Evolutionary conservation across 2,113 vertebrate species (phyloP).

Genomic region (Podarcis cretensis): DNA sequence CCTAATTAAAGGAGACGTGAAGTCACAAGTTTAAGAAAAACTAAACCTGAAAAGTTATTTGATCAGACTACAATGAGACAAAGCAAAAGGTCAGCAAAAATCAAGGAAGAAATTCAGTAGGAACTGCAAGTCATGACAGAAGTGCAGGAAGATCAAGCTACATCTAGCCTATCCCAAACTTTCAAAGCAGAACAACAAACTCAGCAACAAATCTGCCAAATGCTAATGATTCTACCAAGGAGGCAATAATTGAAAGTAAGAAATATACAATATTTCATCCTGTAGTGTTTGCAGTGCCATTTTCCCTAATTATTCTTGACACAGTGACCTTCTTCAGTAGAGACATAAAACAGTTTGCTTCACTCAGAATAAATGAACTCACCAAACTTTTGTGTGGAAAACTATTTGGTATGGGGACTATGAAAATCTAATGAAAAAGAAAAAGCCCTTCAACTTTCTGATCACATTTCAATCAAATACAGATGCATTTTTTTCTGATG

Average conservation of each 20-base stretch:
- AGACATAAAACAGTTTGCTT: slow-evolving; percentile 26
- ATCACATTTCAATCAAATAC: neutral
- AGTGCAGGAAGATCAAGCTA: slow-evolving; percentile 37
- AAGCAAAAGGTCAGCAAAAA: slow-evolving; percentile 46
- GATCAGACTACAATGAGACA: slow-evolving; percentile 37
- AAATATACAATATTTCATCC: slow-evolving; percentile 32
- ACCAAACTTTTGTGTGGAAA: slow-evolving; percentile 1
- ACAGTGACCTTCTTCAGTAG: slow-evolving; percentile 51
- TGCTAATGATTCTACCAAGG: slow-evolving; percentile 59
- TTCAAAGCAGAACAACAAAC: slow-evolving; percentile 58
- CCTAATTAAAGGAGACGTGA: slow-evolving; percentile 9
- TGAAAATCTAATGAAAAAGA: neutral
- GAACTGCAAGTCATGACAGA: slow-evolving; percentile 50
- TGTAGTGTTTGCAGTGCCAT: slow-evolving; percentile 24
- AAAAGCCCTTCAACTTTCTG: neutral
- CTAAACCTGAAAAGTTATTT: neutral
- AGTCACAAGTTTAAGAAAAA: neutral
- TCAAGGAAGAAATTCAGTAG: slow-evolving; percentile 51
- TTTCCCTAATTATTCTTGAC: slow-evolving; percentile 50
- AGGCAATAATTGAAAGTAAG: slow-evolving; percentile 39
- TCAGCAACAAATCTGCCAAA: slow-evolving; percentile 62
- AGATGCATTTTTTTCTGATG: neutral
- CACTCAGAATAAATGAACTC: slow-evolving; percentile 39
- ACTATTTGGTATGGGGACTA: neutral
- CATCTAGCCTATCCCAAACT: slow-evolving; percentile 22